Conservation (phyloP, 2,113 vertebrate genomes). For the Syngnathus typhle region DNA sequence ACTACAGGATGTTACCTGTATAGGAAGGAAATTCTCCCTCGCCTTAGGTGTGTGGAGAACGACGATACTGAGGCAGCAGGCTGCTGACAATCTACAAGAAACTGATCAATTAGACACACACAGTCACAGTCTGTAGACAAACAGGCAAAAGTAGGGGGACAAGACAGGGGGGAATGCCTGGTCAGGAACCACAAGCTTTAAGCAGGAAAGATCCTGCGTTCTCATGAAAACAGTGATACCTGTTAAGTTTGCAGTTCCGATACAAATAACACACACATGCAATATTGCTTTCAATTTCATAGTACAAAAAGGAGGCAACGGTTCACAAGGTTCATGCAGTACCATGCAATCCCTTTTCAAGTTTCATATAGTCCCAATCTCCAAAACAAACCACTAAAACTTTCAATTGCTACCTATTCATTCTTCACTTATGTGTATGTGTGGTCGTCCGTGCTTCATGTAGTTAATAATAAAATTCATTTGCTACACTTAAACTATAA, state of each 20-base stretch:
- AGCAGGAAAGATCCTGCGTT: neutral
- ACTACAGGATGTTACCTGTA: conserved; percentile 81
- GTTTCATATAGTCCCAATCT: neutral
- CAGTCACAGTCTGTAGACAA: conserved; percentile 71
- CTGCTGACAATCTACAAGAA: conserved; percentile 99
- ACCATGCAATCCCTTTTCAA: neutral
- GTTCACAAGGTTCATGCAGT: neutral
- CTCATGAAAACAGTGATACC: too few relatives aligned
- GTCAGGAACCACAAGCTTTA: conserved; percentile 6
- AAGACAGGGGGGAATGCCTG: conserved; percentile 53
- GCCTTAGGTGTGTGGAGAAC: conserved; percentile 91
- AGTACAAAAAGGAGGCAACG: conserved; percentile 10
- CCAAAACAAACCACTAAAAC: neutral
- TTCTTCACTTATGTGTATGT: neutral
- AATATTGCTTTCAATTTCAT: conserved; percentile 27
- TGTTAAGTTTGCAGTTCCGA: neutral
- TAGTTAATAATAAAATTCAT: too few relatives aligned
- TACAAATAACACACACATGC: neutral
- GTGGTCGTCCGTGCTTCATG: too few relatives aligned
- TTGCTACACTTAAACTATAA: too few relatives aligned
- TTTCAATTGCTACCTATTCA: neutral
- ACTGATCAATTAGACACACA: conserved; percentile 99
- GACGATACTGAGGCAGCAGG: conserved; percentile 95
- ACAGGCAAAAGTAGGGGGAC: conserved; percentile 64
- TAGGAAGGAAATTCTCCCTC: conserved; percentile 76